phyloP scores from a whole-genome alignment of 2,888 invertebrate species.

The Atethmia centrago region DNA sequence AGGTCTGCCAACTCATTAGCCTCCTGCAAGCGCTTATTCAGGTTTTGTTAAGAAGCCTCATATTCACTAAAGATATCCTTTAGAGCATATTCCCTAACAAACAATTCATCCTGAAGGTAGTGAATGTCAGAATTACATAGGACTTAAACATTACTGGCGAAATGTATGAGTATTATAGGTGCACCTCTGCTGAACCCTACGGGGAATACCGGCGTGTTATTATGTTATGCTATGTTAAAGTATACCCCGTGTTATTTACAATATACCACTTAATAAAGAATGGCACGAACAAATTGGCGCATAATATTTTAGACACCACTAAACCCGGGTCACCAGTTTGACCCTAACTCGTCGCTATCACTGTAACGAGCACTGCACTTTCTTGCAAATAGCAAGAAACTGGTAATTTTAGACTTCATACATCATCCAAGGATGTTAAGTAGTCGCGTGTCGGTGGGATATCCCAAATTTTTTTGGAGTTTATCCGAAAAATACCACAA shows the following conservation, averaged over 20 bases:
- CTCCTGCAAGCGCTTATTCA: too few relatives aligned
- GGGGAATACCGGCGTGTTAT: too few relatives aligned
- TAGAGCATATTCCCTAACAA: too few relatives aligned
- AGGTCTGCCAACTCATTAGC: too few relatives aligned
- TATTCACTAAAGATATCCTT: too few relatives aligned
- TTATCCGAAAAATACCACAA: slow-evolving; percentile 15
- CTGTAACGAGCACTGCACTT: slow-evolving; percentile 48
- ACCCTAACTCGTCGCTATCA: slow-evolving; percentile 44
- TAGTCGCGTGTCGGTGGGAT: not conserved
- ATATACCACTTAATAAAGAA: not conserved
- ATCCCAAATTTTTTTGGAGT: not conserved
- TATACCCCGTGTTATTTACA: not conserved
- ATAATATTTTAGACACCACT: slow-evolving; percentile 22
- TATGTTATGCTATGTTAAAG: not conserved
- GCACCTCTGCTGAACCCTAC: too few relatives aligned
- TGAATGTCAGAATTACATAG: too few relatives aligned
- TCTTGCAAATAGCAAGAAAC: slow-evolving; percentile 49
- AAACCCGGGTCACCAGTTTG: slow-evolving; percentile 30
- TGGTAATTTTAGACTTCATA: slow-evolving; percentile 50
- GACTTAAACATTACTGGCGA: too few relatives aligned
- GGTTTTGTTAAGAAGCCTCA: too few relatives aligned
- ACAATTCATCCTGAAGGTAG: too few relatives aligned
- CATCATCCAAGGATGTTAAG: slow-evolving; percentile 50
- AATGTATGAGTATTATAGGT: too few relatives aligned
- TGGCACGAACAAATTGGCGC: slow-evolving; percentile 3